A percentile compares a stretch with the other conserved stretches of the same genome.
phyloP scores from a whole-genome alignment of 2,797 vertebrate genomes.

The Chloroceryle inda region DNA sequence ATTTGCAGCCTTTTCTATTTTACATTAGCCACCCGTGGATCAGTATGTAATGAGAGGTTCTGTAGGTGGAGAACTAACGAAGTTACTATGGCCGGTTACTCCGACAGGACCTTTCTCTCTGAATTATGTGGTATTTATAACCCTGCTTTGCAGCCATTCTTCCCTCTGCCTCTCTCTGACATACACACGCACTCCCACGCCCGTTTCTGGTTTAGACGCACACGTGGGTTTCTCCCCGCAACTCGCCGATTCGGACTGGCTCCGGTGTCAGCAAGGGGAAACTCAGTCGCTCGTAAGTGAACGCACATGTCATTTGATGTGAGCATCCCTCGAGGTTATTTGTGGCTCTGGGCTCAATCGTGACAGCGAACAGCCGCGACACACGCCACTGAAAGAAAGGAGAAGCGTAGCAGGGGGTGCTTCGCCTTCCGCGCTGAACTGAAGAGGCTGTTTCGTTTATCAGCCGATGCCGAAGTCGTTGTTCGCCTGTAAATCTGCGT shows the following conservation, averaged over 20 bases:
- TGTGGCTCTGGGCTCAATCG: neutral
- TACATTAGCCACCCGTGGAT: neutral
- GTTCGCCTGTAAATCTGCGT: neutral
- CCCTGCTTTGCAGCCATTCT: neutral
- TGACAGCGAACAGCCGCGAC: neutral
- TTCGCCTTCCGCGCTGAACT: neutral
- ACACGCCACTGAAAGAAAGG: neutral
- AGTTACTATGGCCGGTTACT: neutral
- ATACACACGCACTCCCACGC: neutral
- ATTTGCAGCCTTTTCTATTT: neutral
- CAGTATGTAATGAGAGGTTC: neutral
- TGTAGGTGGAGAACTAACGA: neutral
- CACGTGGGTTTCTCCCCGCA: neutral
- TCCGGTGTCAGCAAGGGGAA: neutral
- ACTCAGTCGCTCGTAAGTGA: too few relatives aligned
- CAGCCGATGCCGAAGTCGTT: neutral
- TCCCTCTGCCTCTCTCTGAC: neutral
- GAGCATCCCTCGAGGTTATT: neutral
- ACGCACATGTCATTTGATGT: accelerated
- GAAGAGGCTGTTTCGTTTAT: neutral
- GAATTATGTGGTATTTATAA: neutral
- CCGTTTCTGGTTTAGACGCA: neutral
- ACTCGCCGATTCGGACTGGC: neutral
- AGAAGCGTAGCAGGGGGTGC: neutral
- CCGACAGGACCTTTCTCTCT: neutral